A percentile compares a stretch with the other conserved stretches of the same genome.
These are phyloP conservation scores for Trididemnum clinides DNA, from an alignment of 23 tunicate species.

Conservation along the genomic window DNA sequence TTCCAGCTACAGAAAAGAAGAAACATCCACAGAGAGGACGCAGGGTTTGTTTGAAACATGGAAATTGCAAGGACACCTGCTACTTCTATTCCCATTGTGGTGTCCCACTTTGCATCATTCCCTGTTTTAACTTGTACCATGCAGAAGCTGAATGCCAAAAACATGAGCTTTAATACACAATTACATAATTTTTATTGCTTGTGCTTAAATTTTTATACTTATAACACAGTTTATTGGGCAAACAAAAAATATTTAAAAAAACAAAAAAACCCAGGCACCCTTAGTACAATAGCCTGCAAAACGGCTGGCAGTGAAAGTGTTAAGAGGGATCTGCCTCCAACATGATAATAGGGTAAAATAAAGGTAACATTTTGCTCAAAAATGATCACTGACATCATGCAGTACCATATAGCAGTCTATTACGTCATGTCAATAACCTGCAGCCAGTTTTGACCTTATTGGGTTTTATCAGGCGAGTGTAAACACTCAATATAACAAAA, in stretches of 20 bases:
- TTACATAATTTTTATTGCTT: slow-evolving; percentile 2
- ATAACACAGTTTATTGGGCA: background rate
- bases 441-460: too few species aligned
- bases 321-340: background rate
- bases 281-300: background rate
- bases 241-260: background rate
- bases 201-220: background rate
- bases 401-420: too few species aligned
- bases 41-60: slow-evolving; percentile 13
- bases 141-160: background rate
- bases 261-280: background rate
- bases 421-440: too few species aligned
- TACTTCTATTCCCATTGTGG: slow-evolving; percentile 13
- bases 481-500: too few species aligned
- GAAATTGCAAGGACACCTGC: background rate
- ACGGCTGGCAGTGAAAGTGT: background rate
- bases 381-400: too few species aligned
- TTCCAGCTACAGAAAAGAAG: slow-evolving; percentile 3
- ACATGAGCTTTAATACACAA: background rate
- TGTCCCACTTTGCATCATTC: slow-evolving; percentile 11
- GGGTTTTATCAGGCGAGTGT: too few species aligned
- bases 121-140: background rate
- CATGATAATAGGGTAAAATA: too few species aligned
- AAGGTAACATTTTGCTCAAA: too few species aligned
- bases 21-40: slow-evolving; percentile 6